A percentile compares a stretch with the other conserved stretches of the same genome.
These are phyloP conservation scores for Poecilia velifera DNA, from an alignment of 2,797 vertebrate genomes.

Conservation along the genomic window DNA sequence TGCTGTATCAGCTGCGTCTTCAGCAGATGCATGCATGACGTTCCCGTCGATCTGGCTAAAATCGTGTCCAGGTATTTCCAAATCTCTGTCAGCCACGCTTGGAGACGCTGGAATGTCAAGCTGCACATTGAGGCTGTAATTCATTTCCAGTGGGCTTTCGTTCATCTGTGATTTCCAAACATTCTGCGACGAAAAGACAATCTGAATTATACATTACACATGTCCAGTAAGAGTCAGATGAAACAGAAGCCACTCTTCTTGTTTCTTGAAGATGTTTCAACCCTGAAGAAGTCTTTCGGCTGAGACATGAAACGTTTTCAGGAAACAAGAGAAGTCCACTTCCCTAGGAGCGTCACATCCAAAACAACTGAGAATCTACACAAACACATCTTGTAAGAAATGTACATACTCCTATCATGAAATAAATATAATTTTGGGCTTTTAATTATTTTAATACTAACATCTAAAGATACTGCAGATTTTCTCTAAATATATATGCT, in stretches of 20 bases:
- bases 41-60: slow-evolving; percentile 9
- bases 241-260: neutral
- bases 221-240: neutral
- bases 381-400: neutral
- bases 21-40: neutral
- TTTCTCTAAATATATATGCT: neutral
- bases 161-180: slow-evolving; percentile 84
- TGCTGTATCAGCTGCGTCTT: slow-evolving; percentile 46
- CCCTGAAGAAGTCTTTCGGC: neutral
- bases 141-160: slow-evolving; percentile 72
- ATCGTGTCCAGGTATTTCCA: slow-evolving; percentile 21
- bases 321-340: neutral
- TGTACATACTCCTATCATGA: neutral
- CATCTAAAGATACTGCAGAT: neutral
- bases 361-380: neutral
- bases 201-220: neutral
- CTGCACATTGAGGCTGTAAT: slow-evolving; percentile 73
- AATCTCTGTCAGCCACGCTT: slow-evolving; percentile 21
- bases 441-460: neutral
- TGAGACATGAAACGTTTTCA: neutral
- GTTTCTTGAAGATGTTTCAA: neutral
- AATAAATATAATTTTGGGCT: neutral
- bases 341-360: neutral
- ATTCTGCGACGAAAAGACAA: slow-evolving; percentile 65
- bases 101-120: slow-evolving; percentile 45